Conservation (phyloP, 1,140 invertebrate genomes). For the Drosophila insularis region DNA sequence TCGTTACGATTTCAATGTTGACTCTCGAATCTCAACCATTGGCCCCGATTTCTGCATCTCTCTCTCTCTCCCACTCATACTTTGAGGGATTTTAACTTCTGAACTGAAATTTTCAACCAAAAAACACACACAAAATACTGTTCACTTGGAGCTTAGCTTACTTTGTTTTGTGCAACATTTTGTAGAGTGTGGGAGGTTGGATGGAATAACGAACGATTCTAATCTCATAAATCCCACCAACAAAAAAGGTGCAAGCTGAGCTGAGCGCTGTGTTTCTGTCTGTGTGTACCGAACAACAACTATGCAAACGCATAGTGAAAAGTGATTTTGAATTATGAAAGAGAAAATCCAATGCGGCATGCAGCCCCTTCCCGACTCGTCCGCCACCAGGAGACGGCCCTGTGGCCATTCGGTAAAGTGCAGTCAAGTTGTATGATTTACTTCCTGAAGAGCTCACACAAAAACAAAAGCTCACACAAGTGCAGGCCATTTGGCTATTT, state of each 20-base stretch:
- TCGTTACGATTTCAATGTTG: slow-evolving; percentile 22
- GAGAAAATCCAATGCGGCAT: slow-evolving; percentile 58
- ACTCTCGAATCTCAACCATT: not conserved
- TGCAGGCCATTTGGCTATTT: slow-evolving; percentile 39
- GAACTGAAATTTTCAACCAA: not conserved
- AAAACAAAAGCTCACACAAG: not conserved
- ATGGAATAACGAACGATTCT: not conserved
- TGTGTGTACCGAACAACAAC: too few relatives aligned
- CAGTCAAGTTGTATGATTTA: slow-evolving; percentile 75
- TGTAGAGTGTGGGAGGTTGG: not conserved
- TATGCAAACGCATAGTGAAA: slow-evolving; percentile 48
- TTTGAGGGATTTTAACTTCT: slow-evolving; percentile 17
- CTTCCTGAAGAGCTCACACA: slow-evolving; percentile 48
- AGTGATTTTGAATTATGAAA: slow-evolving; percentile 79
- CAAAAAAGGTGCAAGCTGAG: slow-evolving; percentile 25
- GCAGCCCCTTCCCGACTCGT: slow-evolving; percentile 7
- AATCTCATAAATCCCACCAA: slow-evolving; percentile 8
- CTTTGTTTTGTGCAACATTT: not conserved
- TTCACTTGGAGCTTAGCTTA: not conserved
- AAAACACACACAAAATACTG: not conserved
- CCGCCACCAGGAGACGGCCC: not conserved
- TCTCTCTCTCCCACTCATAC: not conserved
- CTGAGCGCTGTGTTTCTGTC: not conserved
- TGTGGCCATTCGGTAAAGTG: slow-evolving; percentile 37
- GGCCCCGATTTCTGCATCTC: not conserved